These are phyloP conservation scores for Drosophila aff. DNA, from an alignment of 1,140 invertebrate genomes.

Conservation along the genomic window DNA sequence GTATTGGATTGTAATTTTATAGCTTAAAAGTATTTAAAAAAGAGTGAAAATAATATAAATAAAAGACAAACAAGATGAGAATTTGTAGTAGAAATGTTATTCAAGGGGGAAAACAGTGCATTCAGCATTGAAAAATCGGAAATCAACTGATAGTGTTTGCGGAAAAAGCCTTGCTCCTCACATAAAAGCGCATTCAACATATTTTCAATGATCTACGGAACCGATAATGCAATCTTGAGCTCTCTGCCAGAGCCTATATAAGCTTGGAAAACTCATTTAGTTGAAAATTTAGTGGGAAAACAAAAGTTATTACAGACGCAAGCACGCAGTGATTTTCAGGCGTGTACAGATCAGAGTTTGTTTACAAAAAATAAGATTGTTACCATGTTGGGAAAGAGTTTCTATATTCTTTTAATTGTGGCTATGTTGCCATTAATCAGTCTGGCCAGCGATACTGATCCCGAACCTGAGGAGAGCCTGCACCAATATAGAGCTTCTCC, in stretches of 20 bases:
- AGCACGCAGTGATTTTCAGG: conserved; percentile 73
- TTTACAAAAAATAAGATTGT: not conserved
- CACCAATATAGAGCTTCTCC: conserved; percentile 52
- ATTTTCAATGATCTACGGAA: conserved; percentile 35
- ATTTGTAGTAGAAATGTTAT: not conserved
- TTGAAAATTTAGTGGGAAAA: not conserved
- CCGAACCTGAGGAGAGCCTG: conserved; percentile 1
- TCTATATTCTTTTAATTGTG: not conserved
- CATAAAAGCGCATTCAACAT: conserved; percentile 27
- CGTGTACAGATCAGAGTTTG: conserved; percentile 31
- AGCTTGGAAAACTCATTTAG: not conserved
- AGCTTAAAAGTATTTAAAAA: conserved; percentile 23
- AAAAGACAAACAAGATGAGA: conserved; percentile 43
- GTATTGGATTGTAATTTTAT: conserved; percentile 31
- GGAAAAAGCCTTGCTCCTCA: conserved; percentile 32
- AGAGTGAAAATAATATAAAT: conserved; percentile 60
- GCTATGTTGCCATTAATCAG: conserved; percentile 7
- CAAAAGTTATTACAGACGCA: conserved; percentile 48
- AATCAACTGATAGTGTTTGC: conserved; percentile 42
- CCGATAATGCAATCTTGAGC: conserved; percentile 44
- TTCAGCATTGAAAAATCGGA: conserved; percentile 35
- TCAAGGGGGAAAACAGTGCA: not conserved
- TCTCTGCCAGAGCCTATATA: conserved; percentile 44
- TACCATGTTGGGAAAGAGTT: conserved; percentile 9
- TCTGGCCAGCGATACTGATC: not conserved